These are phyloP conservation scores for Eufriesea mexicana DNA, from an alignment of 1,140 invertebrate genomes.

Conservation along the genomic window DNA sequence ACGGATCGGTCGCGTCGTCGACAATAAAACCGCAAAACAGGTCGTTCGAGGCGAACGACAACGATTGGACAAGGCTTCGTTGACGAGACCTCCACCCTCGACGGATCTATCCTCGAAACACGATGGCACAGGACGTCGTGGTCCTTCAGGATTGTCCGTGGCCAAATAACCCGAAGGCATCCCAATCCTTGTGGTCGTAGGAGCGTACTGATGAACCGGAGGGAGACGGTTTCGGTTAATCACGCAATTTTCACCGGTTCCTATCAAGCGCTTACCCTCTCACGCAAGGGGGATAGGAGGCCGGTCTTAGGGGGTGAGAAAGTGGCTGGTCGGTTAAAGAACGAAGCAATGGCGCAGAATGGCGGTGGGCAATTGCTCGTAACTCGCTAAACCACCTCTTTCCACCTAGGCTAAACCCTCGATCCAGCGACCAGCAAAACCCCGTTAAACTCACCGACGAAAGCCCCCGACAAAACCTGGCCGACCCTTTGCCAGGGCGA, in stretches of 20 bases:
- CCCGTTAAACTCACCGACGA: conserved; percentile 66
- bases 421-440: conserved; percentile 71
- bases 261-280: conserved; percentile 61
- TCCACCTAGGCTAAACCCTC: conserved; percentile 55
- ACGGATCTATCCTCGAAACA: background rate
- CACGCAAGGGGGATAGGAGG: conserved; percentile 31
- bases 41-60: conserved; percentile 24
- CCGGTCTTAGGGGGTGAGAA: conserved; percentile 48
- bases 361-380: conserved; percentile 78
- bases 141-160: conserved; percentile 57
- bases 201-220: conserved; percentile 68
- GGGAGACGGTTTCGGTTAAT: conserved; percentile 72
- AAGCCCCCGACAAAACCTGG: conserved; percentile 62
- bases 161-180: conserved; percentile 63
- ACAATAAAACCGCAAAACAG: conserved; percentile 47
- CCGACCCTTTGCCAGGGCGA: conserved; percentile 65
- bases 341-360: conserved; percentile 71
- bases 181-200: conserved; percentile 62
- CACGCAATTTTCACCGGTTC: conserved; percentile 70
- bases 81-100: background rate
- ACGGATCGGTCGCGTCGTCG: conserved; percentile 19
- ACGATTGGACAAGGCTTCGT: conserved; percentile 17
- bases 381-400: conserved; percentile 66
- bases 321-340: conserved; percentile 65
- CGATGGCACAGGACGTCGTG: conserved; percentile 2